phyloP scores from a whole-genome alignment of 2,888 invertebrate species.

The Orthosia cruda region DNA sequence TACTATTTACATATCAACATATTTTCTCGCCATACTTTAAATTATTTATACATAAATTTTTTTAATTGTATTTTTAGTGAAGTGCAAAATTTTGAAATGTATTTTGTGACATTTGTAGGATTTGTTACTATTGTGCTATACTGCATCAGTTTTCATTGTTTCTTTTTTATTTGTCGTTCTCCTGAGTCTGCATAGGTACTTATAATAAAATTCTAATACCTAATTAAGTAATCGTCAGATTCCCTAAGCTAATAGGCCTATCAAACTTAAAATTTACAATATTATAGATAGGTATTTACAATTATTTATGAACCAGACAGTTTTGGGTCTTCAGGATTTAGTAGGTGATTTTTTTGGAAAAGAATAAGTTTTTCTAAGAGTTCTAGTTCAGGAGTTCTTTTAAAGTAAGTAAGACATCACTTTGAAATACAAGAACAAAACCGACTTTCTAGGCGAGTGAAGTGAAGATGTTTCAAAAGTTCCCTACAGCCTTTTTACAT shows the following conservation, averaged over 20 bases:
- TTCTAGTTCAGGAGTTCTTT: constrained; percentile 65
- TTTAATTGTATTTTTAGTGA: constrained; percentile 42
- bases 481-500: constrained; percentile 64
- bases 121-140: constrained; percentile 24
- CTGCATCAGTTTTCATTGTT: constrained; percentile 62
- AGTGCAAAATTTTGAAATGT: constrained; percentile 58
- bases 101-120: constrained; percentile 38
- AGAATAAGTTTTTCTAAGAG: too few species aligned
- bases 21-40: constrained; percentile 68
- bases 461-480: too few species aligned
- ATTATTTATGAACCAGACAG: too few species aligned
- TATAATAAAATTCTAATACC: background rate
- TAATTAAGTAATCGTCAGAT: background rate
- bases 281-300: background rate
- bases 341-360: too few species aligned
- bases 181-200: background rate
- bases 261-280: background rate
- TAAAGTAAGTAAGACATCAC: constrained; percentile 64
- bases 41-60: constrained; percentile 63
- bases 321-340: too few species aligned
- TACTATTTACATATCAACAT: constrained; percentile 82
- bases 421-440: constrained; percentile 72
- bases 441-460: constrained; percentile 67
- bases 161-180: background rate
- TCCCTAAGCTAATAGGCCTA: background rate